A percentile compares a stretch with the other conserved stretches of the same genome.
phyloP scores from a whole-genome alignment of 2,113 vertebrate species.

The Anoplopoma fimbria region DNA sequence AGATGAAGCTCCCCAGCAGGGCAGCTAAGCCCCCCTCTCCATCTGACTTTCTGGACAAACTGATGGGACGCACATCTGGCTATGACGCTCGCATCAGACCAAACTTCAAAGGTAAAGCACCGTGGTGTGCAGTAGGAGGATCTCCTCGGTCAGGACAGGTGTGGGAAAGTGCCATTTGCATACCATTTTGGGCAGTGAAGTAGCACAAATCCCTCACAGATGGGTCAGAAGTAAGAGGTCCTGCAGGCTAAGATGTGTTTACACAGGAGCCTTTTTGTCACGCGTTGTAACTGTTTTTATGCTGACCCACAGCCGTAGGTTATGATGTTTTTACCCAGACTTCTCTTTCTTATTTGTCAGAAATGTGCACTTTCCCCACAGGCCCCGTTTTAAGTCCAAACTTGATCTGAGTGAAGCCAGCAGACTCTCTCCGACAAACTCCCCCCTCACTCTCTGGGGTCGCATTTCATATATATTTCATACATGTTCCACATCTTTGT shows the following conservation, averaged over 20 bases:
- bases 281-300: conserved; percentile 45
- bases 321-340: conserved; percentile 42
- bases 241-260: conserved; percentile 53
- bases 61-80: conserved; percentile 95
- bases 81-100: conserved; percentile 95
- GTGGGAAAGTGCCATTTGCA: conserved; percentile 37
- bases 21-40: conserved; percentile 86
- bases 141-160: conserved; percentile 42
- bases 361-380: conserved; percentile 67
- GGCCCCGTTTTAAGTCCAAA: conserved; percentile 67
- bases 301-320: conserved; percentile 75
- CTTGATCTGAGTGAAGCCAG: conserved; percentile 55
- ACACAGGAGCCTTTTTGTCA: conserved; percentile 33
- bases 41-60: conserved; percentile 96
- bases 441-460: conserved; percentile 70
- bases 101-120: conserved; percentile 94
- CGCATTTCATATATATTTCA: conserved; percentile 80
- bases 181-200: conserved; percentile 42
- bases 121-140: conserved; percentile 2
- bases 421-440: conserved; percentile 73
- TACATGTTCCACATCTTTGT: conserved; percentile 70
- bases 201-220: conserved; percentile 66
- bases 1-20: conserved; percentile 85
- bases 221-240: conserved; percentile 54
- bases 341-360: conserved; percentile 62